These are phyloP conservation scores for Meghimatium bilineatum DNA, from an alignment of 2,888 invertebrate genomes.

Conservation along the genomic window DNA sequence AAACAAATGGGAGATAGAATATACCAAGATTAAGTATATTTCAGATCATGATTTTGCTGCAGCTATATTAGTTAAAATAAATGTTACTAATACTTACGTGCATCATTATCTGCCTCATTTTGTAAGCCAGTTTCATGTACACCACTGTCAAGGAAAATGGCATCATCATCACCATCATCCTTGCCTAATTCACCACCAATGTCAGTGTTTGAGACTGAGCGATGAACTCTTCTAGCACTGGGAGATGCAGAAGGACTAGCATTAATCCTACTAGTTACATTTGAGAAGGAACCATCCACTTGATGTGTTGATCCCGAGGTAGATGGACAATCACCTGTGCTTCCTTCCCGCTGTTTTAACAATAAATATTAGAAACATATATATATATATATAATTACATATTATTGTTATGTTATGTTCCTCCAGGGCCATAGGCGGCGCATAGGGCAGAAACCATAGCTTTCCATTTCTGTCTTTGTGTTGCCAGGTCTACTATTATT, in stretches of 20 bases:
- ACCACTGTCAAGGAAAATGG: conserved; percentile 58
- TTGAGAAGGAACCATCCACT: background rate
- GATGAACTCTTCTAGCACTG: conserved; percentile 38
- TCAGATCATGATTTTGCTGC: too few relatives aligned
- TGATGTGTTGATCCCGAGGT: background rate
- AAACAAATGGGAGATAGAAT: too few relatives aligned
- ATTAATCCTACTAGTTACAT: background rate
- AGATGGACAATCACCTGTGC: background rate
- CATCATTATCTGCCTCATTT: conserved; percentile 59
- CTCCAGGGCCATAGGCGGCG: too few relatives aligned
- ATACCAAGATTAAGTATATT: too few relatives aligned
- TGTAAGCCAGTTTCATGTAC: conserved; percentile 61
- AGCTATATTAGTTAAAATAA: too few relatives aligned
- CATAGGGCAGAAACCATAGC: too few relatives aligned
- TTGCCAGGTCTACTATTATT: too few relatives aligned
- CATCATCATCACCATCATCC: conserved; percentile 53
- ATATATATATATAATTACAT: conserved; percentile 1
- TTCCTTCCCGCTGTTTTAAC: conserved; percentile 13
- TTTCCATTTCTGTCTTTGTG: too few relatives aligned
- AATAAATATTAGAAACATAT: background rate
- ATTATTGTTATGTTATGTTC: too few relatives aligned
- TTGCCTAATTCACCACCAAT: conserved; percentile 50
- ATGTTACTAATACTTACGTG: conserved; percentile 14
- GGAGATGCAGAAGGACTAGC: conserved; percentile 9
- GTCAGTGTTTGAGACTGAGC: conserved; percentile 62